Percentiles rank a stretch among this genome's conserved stretches.
Conservation (phyloP, 2,797 vertebrate species). For the Sebastes matsubarae region DNA sequence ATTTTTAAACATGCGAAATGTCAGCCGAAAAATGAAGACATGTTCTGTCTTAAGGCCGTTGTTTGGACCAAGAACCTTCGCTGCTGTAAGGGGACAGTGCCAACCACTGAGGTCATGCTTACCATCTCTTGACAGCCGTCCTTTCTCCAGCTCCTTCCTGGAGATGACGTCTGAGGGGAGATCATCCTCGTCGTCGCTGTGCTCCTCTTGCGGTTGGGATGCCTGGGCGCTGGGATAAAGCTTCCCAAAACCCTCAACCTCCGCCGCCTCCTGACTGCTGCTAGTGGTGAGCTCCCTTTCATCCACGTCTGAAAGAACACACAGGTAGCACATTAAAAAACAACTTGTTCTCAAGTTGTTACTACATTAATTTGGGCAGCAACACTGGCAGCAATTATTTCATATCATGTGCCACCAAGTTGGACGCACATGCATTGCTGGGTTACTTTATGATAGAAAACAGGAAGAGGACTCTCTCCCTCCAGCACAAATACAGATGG, state of each 20-base stretch:
- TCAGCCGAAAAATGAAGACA: fast-evolving
- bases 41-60: background rate
- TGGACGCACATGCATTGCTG: background rate
- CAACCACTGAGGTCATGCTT: conserved; percentile 12
- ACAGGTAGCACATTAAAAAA: background rate
- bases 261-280: conserved; percentile 33
- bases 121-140: conserved; percentile 93
- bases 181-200: conserved; percentile 84
- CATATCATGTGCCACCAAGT: background rate
- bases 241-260: conserved; percentile 91
- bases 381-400: background rate
- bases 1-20: too few species aligned
- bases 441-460: background rate
- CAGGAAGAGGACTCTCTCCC: background rate
- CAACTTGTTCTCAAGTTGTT: background rate
- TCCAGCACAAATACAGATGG: conserved; percentile 38
- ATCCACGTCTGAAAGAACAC: conserved; percentile 31
- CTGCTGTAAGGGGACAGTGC: background rate
- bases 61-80: background rate
- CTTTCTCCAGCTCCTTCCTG: conserved; percentile 91
- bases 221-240: conserved; percentile 87
- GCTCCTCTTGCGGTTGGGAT: conserved; percentile 78
- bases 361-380: background rate
- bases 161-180: conserved; percentile 92
- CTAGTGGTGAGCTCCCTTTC: conserved; percentile 31